phyloP scores from a whole-genome alignment of 2,797 vertebrate species.

The Malurus splendens region DNA sequence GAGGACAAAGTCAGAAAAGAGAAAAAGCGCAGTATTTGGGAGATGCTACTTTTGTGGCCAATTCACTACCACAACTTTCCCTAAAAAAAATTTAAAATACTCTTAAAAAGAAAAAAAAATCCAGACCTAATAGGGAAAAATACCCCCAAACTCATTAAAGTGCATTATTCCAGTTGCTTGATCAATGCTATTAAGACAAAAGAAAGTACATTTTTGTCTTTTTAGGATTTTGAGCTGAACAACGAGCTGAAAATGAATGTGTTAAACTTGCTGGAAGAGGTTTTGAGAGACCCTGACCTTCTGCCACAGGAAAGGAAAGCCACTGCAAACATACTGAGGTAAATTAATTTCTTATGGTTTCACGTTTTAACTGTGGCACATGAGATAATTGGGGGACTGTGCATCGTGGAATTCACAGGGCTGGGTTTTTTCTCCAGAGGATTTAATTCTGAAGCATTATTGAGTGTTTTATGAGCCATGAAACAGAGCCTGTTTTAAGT shows the following conservation, averaged over 20 bases:
- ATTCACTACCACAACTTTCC: background rate
- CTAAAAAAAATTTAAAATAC: background rate
- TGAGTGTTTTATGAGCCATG: background rate
- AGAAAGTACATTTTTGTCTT: background rate
- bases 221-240: constrained; percentile 93
- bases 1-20: background rate
- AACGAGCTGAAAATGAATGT: constrained; percentile 91
- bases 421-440: background rate
- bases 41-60: background rate
- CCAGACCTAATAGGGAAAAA: background rate
- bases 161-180: background rate
- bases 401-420: background rate
- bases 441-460: background rate
- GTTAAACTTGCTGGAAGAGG: constrained; percentile 90
- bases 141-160: background rate
- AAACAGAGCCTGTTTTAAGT: background rate
- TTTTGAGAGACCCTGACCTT: constrained; percentile 92
- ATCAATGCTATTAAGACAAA: background rate
- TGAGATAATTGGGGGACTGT: background rate
- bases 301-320: constrained; percentile 96
- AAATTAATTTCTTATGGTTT: background rate
- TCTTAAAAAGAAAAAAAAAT: too few relatives aligned
- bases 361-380: background rate
- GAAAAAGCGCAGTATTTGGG: background rate
- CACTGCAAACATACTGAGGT: constrained; percentile 92